phyloP scores from a whole-genome alignment of 2,113 vertebrate species.

The Lagenorhynchus albirostris region DNA sequence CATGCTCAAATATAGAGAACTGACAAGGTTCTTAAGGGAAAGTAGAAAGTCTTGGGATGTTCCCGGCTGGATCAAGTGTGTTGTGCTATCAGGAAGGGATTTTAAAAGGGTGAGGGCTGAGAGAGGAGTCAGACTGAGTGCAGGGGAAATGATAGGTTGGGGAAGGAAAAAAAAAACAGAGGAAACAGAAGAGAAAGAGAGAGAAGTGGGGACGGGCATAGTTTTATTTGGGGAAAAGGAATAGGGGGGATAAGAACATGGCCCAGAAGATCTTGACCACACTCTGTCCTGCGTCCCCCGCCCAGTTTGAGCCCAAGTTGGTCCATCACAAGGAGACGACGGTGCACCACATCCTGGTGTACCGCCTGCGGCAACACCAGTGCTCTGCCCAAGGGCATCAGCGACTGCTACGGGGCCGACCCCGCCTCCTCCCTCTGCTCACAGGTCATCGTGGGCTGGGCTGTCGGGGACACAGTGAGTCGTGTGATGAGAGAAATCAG shows the following conservation, averaged over 20 bases:
- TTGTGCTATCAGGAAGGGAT: background rate
- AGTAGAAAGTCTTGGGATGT: background rate
- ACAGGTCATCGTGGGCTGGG: conserved; percentile 84
- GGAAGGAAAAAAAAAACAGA: background rate
- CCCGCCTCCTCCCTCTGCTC: conserved; percentile 75
- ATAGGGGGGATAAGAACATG: background rate
- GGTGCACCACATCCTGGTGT: conserved; percentile 87
- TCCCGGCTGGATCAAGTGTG: background rate
- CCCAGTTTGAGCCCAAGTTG: conserved; percentile 84
- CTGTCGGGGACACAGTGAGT: conserved; percentile 86
- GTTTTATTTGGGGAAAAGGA: background rate
- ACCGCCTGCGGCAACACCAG: conserved; percentile 81
- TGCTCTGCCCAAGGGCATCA: conserved; percentile 31
- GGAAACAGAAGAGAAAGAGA: background rate
- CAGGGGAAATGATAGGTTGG: too few relatives aligned
- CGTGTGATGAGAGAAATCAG: background rate
- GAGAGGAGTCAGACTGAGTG: background rate
- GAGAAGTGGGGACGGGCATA: background rate
- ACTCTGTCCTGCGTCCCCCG: background rate
- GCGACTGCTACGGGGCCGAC: conserved; percentile 77
- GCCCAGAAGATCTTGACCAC: background rate
- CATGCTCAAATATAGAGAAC: background rate
- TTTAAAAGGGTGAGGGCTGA: background rate
- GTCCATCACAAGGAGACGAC: conserved; percentile 69
- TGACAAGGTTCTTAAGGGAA: background rate